These are phyloP conservation scores for Poeciliopsis occidentalis DNA, from an alignment of 2,113 vertebrate species.

Conservation along the genomic window DNA sequence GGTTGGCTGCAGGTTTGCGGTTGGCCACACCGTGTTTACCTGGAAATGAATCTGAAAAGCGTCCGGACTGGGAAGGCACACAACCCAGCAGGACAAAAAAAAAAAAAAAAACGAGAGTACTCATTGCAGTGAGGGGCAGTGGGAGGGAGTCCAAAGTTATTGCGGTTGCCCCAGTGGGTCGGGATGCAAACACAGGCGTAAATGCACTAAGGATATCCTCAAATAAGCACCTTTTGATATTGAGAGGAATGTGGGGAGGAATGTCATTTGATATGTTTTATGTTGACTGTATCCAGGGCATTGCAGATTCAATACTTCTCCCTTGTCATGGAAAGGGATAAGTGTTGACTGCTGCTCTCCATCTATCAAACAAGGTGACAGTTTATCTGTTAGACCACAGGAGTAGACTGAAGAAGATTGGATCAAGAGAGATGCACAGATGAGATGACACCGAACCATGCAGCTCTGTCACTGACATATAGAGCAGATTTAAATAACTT, in stretches of 20 bases:
- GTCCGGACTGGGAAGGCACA: conserved; percentile 81
- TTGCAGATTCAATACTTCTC: conserved; percentile 68
- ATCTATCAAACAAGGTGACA: conserved; percentile 77
- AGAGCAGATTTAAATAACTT: not conserved
- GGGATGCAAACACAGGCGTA: conserved; percentile 80
- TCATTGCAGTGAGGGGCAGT: conserved; percentile 74
- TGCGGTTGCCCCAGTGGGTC: conserved; percentile 76
- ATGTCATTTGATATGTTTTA: conserved; percentile 70
- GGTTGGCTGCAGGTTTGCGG: conserved; percentile 81
- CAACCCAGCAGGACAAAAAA: conserved; percentile 82
- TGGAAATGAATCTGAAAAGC: conserved; percentile 90
- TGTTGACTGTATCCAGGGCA: conserved; percentile 81
- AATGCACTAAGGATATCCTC: conserved; percentile 82
- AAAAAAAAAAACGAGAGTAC: conserved; percentile 77
- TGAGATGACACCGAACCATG: conserved; percentile 38
- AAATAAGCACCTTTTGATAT: conserved; percentile 83
- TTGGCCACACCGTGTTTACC: conserved; percentile 87
- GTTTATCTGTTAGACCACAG: conserved; percentile 76
- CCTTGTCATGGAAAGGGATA: conserved; percentile 79
- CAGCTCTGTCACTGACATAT: not conserved
- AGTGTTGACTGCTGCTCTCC: conserved; percentile 70
- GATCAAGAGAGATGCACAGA: conserved; percentile 41
- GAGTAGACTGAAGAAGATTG: conserved; percentile 48
- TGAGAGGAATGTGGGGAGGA: conserved; percentile 72
- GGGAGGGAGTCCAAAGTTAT: conserved; percentile 80